These are phyloP conservation scores for Spisula subtruncata DNA, from an alignment of 2,888 invertebrate genomes.

Conservation along the genomic window DNA sequence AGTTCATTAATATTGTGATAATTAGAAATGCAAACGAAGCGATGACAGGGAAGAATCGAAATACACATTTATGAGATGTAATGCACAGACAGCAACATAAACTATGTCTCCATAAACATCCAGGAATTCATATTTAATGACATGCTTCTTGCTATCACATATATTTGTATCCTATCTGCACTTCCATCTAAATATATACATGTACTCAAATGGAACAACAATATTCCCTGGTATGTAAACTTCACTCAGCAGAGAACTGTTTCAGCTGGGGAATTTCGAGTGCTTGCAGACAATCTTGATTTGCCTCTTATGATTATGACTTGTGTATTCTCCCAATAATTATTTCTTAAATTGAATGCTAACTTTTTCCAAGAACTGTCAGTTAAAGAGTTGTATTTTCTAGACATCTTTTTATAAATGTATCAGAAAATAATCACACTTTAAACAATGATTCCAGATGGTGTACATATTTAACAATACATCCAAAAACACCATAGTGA, in stretches of 20 bases:
- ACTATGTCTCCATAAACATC: neutral
- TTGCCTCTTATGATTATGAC: neutral
- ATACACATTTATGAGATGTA: neutral
- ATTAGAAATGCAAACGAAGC: neutral
- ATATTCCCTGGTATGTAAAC: neutral
- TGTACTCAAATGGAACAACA: neutral
- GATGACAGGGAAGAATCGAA: neutral
- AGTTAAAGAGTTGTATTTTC: neutral
- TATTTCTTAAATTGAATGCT: neutral
- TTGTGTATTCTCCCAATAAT: slow-evolving; percentile 13
- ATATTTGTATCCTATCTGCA: neutral
- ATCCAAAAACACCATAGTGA: neutral
- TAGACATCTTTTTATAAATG: slow-evolving; percentile 17
- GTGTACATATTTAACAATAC: neutral
- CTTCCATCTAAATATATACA: neutral
- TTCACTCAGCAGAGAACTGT: neutral
- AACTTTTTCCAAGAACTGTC: neutral
- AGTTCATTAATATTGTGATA: neutral
- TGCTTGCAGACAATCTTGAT: slow-evolving; percentile 2
- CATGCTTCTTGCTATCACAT: neutral
- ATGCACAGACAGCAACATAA: neutral
- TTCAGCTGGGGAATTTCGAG: slow-evolving; percentile 4
- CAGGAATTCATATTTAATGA: neutral
- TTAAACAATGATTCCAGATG: neutral
- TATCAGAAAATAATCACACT: neutral